phyloP scores from a whole-genome alignment of 2,113 vertebrate species.

The Channa argus region DNA sequence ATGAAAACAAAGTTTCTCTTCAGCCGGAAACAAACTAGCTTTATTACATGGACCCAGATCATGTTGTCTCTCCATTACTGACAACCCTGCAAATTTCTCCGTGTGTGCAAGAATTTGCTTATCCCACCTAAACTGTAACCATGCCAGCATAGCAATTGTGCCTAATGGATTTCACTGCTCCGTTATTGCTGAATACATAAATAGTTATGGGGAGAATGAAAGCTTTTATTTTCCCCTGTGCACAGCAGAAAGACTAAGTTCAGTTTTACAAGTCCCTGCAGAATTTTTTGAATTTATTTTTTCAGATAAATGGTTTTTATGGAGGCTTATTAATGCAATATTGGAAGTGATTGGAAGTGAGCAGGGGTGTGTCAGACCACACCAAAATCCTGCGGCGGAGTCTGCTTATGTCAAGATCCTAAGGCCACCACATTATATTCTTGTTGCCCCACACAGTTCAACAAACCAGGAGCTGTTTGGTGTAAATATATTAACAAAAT shows the following conservation, averaged over 20 bases:
- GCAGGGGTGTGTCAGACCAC: background rate
- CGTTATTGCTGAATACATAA: slow-evolving; percentile 77
- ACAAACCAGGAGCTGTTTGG: no score
- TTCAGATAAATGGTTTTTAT: slow-evolving; percentile 27
- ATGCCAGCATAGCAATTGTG: slow-evolving; percentile 76
- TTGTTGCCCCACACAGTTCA: no score
- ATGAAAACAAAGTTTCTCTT: slow-evolving; percentile 3
- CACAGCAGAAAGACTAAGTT: slow-evolving; percentile 63
- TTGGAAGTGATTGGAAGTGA: slow-evolving; percentile 16
- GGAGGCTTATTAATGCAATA: slow-evolving; percentile 17
- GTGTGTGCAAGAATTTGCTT: slow-evolving; percentile 75
- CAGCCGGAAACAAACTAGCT: slow-evolving; percentile 20
- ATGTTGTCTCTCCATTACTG: slow-evolving; percentile 56
- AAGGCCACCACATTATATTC: no score
- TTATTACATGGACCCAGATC: slow-evolving; percentile 42
- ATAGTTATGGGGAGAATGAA: slow-evolving; percentile 71
- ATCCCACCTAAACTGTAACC: slow-evolving; percentile 70
- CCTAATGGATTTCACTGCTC: slow-evolving; percentile 78
- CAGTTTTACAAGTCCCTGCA: slow-evolving; percentile 53
- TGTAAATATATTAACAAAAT: no score
- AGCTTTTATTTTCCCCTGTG: slow-evolving; percentile 39
- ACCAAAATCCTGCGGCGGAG: background rate
- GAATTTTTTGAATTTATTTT: slow-evolving; percentile 42
- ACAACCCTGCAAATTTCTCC: slow-evolving; percentile 73
- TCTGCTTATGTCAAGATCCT: background rate